Evolutionary conservation across 64 coral and sea anemone genomes (phyloP).

Genomic region (Acropora tenuis): DNA sequence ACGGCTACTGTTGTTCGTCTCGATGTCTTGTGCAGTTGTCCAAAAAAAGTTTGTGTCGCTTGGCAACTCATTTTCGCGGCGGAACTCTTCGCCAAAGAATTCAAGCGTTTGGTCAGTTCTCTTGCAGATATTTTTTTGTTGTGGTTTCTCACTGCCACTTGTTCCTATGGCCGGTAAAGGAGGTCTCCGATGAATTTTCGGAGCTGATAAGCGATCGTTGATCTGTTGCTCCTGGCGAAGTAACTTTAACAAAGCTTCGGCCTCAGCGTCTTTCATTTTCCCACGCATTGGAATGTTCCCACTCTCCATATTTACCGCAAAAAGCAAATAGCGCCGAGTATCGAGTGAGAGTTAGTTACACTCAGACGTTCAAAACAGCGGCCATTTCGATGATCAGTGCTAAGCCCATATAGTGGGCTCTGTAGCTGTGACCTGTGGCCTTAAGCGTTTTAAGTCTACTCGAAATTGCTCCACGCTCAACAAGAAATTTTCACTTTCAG

Average conservation of each 20-base stretch:
- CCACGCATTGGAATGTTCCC: conserved; percentile 86
- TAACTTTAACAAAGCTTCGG: conserved; percentile 84
- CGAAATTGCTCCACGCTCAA: neutral
- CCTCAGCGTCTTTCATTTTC: conserved; percentile 87
- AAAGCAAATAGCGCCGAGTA: neutral
- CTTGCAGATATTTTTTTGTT: neutral
- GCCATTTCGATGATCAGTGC: neutral
- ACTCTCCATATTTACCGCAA: conserved; percentile 57
- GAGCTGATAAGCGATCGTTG: conserved; percentile 61
- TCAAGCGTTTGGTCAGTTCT: conserved; percentile 16
- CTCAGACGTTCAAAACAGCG: neutral
- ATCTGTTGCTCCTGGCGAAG: conserved; percentile 82
- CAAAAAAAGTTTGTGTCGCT: conserved; percentile 73
- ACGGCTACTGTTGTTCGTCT: conserved; percentile 22
- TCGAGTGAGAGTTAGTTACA: neutral
- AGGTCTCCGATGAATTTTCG: conserved; percentile 78
- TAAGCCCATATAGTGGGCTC: conserved; percentile 13
- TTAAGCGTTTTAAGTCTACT: neutral
- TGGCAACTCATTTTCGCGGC: neutral
- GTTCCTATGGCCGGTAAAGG: conserved; percentile 84
- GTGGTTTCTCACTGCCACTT: conserved; percentile 20
- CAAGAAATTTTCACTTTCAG: neutral
- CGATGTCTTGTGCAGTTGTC: conserved; percentile 38
- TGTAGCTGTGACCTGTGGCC: neutral
- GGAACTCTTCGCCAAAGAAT: neutral